Percentiles rank a stretch among this genome's conserved stretches.
phyloP scores from a whole-genome alignment of 2,113 vertebrate species.

The Pituophis catenifer region DNA sequence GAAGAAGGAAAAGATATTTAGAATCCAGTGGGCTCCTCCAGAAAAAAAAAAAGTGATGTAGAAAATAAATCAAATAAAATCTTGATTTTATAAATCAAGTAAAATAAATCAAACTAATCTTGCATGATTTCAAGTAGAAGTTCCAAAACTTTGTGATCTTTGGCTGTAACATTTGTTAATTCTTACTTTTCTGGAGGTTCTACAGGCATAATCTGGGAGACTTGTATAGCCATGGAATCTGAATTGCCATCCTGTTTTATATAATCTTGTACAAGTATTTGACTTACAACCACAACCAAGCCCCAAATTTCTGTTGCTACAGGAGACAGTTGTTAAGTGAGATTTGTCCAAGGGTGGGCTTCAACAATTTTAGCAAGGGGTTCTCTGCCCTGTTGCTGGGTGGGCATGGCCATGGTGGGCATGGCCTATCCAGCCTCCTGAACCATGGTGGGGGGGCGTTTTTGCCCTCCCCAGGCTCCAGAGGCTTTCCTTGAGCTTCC shows the following conservation, averaged over 20 bases:
- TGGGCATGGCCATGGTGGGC: no score
- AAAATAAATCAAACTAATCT: background rate
- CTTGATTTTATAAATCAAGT: background rate
- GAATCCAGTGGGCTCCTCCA: background rate
- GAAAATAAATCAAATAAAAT: background rate
- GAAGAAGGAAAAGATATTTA: background rate
- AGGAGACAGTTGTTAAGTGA: no score
- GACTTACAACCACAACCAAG: background rate
- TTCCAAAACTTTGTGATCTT: background rate
- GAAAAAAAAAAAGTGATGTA: background rate
- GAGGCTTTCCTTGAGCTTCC: no score
- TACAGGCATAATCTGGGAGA: background rate
- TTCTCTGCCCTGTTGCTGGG: no score
- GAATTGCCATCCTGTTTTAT: background rate
- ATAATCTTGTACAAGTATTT: background rate
- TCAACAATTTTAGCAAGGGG: no score
- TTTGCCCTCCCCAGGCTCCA: no score
- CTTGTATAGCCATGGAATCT: background rate
- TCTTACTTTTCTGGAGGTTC: background rate
- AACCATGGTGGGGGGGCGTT: no score
- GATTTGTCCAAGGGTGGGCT: background rate
- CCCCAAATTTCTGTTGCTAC: background rate
- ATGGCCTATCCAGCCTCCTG: no score
- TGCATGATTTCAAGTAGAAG: background rate
- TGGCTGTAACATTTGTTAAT: background rate